These are phyloP conservation scores for Sebastes nivosus DNA, from an alignment of 2,797 vertebrate species.

Conservation along the genomic window DNA sequence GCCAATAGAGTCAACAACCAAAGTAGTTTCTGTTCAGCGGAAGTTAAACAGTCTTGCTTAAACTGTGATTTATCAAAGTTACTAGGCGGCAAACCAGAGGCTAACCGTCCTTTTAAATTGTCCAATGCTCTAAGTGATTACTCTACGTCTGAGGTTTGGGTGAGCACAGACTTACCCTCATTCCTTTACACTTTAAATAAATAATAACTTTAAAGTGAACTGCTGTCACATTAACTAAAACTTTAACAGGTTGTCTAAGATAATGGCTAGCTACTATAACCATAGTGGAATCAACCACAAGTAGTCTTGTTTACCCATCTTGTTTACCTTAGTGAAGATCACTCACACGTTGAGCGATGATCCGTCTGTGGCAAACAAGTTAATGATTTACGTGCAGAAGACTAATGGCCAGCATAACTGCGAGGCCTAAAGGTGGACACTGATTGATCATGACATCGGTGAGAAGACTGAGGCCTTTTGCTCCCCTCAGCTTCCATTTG, in stretches of 20 bases:
- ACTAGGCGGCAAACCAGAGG: background rate
- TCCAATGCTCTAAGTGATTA: background rate
- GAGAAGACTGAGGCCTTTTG: constrained; percentile 13
- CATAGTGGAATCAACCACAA: background rate
- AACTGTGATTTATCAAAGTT: background rate
- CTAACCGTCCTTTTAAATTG: background rate
- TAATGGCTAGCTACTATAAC: background rate
- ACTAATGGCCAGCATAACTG: constrained; percentile 17
- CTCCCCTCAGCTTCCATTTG: constrained; percentile 22
- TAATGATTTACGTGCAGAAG: constrained; percentile 23
- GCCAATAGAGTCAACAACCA: background rate
- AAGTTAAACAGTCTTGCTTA: background rate
- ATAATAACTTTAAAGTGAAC: background rate
- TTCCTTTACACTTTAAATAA: background rate
- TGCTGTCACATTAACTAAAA: background rate
- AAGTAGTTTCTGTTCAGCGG: background rate
- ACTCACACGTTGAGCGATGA: constrained; percentile 1
- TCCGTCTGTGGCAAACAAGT: background rate
- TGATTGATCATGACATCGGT: constrained; percentile 53
- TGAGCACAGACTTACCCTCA: background rate
- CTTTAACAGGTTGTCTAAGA: background rate
- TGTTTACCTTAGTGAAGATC: background rate
- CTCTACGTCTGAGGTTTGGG: background rate
- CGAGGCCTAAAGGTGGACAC: constrained; percentile 38
- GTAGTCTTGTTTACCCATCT: background rate